phyloP scores from a whole-genome alignment of 2,888 invertebrate genomes.

The Chironomus riparius region DNA sequence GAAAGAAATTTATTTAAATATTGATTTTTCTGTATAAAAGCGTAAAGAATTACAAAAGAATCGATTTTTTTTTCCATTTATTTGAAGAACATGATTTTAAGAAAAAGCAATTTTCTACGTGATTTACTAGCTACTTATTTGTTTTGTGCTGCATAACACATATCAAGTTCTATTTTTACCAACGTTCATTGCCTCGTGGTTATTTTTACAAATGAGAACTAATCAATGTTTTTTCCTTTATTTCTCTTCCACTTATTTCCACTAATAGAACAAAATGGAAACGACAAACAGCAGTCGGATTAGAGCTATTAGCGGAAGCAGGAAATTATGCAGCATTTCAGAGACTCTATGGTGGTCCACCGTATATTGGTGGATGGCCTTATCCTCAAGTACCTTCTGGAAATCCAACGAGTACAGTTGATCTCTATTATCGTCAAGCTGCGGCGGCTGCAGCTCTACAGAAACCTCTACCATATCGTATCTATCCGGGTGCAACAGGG shows the following conservation, averaged over 20 bases:
- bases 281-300: conserved; percentile 93
- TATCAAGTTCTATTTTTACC: no score
- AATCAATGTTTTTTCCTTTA: not conserved
- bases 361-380: conserved; percentile 56
- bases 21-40: not conserved
- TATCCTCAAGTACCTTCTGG: conserved; percentile 53
- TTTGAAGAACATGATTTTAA: not conserved
- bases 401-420: conserved; percentile 58
- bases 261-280: conserved; percentile 89
- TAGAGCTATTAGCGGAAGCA: conserved; percentile 93
- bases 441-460: conserved; percentile 72
- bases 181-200: no score
- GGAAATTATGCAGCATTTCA: conserved; percentile 98
- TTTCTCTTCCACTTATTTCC: not conserved
- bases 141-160: not conserved
- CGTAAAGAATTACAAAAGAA: not conserved
- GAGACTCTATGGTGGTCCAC: conserved; percentile 73
- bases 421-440: conserved; percentile 74
- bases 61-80: not conserved
- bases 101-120: conserved; percentile 24
- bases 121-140: conserved; percentile 8
- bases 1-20: not conserved
- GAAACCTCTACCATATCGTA: conserved; percentile 72
- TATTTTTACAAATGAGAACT: no score
- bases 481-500: conserved; percentile 43